Evolutionary conservation across 2,113 vertebrate genomes (phyloP).

Genomic region (Aythya baeri): DNA sequence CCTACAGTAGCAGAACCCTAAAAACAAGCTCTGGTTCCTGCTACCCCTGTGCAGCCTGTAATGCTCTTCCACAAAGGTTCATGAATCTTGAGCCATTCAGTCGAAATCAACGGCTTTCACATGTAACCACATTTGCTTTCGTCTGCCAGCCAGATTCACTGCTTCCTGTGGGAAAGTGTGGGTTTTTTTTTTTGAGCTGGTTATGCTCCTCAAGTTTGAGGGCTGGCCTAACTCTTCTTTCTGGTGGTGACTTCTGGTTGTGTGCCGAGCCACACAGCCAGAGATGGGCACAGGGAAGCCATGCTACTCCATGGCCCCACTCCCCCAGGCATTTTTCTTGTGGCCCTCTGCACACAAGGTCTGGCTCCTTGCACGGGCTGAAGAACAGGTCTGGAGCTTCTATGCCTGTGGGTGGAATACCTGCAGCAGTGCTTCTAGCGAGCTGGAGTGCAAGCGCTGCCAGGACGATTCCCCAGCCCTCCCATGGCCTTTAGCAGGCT

Average conservation of each 20-base stretch:
- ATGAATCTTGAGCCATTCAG: neutral
- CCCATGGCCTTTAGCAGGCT: neutral
- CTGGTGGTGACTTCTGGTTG: neutral
- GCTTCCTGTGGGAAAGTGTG: neutral
- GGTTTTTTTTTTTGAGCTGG: neutral
- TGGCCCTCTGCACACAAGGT: accelerated
- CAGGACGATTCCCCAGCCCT: neutral
- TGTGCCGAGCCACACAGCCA: neutral
- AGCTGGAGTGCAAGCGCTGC: accelerated
- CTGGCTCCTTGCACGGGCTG: neutral
- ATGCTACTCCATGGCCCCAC: neutral
- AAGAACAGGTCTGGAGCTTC: neutral
- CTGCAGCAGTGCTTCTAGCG: neutral
- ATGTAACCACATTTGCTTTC: neutral
- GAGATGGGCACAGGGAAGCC: neutral
- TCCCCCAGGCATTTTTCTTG: accelerated
- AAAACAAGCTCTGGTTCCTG: neutral
- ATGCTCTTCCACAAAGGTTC: neutral
- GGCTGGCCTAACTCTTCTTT: accelerated
- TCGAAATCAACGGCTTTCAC: neutral
- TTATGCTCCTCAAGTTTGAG: accelerated
- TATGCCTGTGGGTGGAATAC: neutral
- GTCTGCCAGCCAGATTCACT: neutral
- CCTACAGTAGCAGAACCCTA: neutral
- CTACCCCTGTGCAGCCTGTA: neutral